Percentiles rank a stretch among this genome's conserved stretches.
Conservation (phyloP, 2,113 vertebrate species). For the Lophochroa leadbeateri region DNA sequence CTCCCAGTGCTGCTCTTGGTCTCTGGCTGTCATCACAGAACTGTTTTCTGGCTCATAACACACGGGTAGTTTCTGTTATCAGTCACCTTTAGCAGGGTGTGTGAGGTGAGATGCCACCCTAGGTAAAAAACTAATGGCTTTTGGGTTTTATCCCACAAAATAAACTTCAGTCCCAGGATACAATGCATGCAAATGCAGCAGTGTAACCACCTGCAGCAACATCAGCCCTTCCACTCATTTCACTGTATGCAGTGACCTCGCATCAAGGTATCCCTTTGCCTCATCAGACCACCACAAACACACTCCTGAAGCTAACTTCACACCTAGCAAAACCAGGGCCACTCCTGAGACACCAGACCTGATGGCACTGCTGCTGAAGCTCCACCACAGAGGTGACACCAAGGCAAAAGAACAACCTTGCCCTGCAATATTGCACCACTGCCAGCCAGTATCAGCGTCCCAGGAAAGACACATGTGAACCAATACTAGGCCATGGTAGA, state of each 20-base stretch:
- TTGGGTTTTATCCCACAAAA: background rate
- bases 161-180: background rate
- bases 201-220: background rate
- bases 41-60: background rate
- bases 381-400: background rate
- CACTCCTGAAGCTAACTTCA: background rate
- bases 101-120: background rate
- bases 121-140: background rate
- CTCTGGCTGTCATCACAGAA: background rate
- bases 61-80: background rate
- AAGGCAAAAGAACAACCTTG: background rate
- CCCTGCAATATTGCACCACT: background rate
- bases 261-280: background rate
- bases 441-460: background rate
- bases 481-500: fast-evolving
- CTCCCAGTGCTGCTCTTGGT: background rate
- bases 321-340: background rate
- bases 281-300: background rate
- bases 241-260: background rate
- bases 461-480: background rate
- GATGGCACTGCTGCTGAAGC: background rate
- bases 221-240: background rate
- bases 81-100: background rate
- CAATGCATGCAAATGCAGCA: background rate
- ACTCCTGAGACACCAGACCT: background rate